phyloP scores from a whole-genome alignment of 2,888 invertebrate species.

The Watsonalla cultraria region DNA sequence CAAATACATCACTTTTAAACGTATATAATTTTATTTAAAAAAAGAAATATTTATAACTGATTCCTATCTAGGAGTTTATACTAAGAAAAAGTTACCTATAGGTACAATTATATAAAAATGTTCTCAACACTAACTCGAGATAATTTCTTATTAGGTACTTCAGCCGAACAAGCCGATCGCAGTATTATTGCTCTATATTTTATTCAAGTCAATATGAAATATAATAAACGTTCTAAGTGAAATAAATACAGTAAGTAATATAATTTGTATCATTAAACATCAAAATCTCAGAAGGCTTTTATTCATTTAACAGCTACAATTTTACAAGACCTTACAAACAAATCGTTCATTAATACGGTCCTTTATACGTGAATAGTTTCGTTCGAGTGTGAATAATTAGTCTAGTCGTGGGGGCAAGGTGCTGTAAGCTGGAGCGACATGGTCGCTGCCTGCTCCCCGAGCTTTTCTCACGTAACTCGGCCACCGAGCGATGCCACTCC shows the following conservation, averaged over 20 bases:
- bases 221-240: constrained; percentile 27
- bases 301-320: constrained; percentile 54
- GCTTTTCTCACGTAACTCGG: neutral
- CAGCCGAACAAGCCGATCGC: constrained; percentile 43
- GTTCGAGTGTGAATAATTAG: constrained; percentile 52
- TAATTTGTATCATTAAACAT: constrained; percentile 19
- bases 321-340: constrained; percentile 46
- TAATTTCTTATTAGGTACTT: constrained; percentile 37
- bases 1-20: constrained; percentile 43
- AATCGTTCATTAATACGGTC: constrained; percentile 38
- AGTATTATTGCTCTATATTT: constrained; percentile 50
- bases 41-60: constrained; percentile 52
- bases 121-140: constrained; percentile 45
- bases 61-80: constrained; percentile 54
- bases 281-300: constrained; percentile 59
- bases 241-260: constrained; percentile 22
- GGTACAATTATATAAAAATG: constrained; percentile 48
- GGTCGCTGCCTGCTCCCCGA: neutral
- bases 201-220: constrained; percentile 38
- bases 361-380: constrained; percentile 44
- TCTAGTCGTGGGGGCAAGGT: constrained; percentile 34
- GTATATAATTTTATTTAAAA: neutral
- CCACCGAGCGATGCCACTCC: neutral
- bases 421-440: neutral
- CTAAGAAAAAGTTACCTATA: constrained; percentile 53